phyloP scores from a whole-genome alignment of 2,888 invertebrate genomes.

The Tenthredo livida region DNA sequence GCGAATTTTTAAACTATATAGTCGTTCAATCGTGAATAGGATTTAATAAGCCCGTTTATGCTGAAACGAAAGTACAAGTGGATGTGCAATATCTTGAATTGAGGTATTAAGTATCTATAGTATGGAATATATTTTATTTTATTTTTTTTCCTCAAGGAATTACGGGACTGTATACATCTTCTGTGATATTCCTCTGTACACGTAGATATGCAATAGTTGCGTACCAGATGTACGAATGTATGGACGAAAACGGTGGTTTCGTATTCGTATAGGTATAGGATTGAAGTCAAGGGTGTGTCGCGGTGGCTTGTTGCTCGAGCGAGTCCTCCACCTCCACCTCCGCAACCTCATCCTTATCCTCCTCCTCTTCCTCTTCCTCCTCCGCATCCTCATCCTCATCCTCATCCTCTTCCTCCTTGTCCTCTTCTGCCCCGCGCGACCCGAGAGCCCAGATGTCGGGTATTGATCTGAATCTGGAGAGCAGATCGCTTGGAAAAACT shows the following conservation, averaged over 20 bases:
- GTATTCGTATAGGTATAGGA: conserved; percentile 58
- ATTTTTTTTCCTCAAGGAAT: neutral
- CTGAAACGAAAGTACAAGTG: neutral
- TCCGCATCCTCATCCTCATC: conserved; percentile 55
- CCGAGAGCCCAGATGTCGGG: conserved; percentile 72
- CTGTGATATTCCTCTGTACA: neutral
- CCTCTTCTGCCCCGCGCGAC: conserved; percentile 55
- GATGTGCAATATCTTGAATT: no score
- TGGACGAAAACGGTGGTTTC: conserved; percentile 30
- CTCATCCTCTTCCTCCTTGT: conserved; percentile 53
- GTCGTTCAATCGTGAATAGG: neutral
- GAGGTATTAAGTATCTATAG: no score
- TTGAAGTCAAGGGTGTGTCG: conserved; percentile 55
- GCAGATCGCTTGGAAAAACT: conserved; percentile 75
- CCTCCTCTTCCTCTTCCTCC: conserved; percentile 57
- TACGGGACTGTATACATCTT: neutral
- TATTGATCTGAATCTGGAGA: conserved; percentile 76
- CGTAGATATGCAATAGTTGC: neutral
- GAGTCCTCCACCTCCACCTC: conserved; percentile 69
- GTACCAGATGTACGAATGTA: neutral
- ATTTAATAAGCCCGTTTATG: neutral
- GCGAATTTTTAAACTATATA: neutral
- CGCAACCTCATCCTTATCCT: conserved; percentile 58
- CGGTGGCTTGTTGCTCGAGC: conserved; percentile 74
- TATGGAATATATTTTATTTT: no score